phyloP scores from a whole-genome alignment of 2,888 invertebrate genomes.

The Seladonia tumulorum region DNA sequence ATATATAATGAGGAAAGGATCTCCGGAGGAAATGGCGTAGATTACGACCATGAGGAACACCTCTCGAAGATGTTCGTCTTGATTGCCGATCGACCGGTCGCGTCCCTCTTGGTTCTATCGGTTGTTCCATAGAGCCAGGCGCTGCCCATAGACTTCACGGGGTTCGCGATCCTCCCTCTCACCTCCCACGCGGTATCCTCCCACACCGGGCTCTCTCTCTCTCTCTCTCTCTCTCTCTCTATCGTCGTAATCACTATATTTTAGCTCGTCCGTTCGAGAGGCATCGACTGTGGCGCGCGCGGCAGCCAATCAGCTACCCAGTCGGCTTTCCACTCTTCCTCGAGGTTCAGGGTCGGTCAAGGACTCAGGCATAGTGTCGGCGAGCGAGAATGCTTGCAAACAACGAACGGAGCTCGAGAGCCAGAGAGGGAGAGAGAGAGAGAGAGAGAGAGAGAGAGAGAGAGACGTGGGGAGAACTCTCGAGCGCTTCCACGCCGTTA shows the following conservation, averaged over 20 bases:
- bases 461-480: background rate
- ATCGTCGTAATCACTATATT: slow-evolving; percentile 78
- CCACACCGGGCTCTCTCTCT: slow-evolving; percentile 41
- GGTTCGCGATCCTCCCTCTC: background rate
- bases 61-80: slow-evolving; percentile 27
- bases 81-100: slow-evolving; percentile 39
- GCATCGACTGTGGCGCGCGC: slow-evolving; percentile 72
- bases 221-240: slow-evolving; percentile 24
- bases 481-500: slow-evolving; percentile 19
- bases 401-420: background rate
- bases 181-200: slow-evolving; percentile 34
- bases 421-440: background rate
- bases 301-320: slow-evolving; percentile 71
- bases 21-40: background rate
- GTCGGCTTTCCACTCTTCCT: slow-evolving; percentile 77
- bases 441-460: background rate
- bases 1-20: slow-evolving; percentile 23
- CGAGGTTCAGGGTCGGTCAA: slow-evolving; percentile 84
- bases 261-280: slow-evolving; percentile 74
- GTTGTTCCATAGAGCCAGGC: slow-evolving; percentile 11
- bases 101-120: slow-evolving; percentile 50
- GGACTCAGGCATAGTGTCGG: slow-evolving; percentile 76
- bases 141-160: too few species aligned
- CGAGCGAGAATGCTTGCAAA: slow-evolving; percentile 22
- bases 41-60: slow-evolving; percentile 14